These are phyloP conservation scores for Hucho hucho DNA, from an alignment of 2,113 vertebrate genomes.

Conservation along the genomic window DNA sequence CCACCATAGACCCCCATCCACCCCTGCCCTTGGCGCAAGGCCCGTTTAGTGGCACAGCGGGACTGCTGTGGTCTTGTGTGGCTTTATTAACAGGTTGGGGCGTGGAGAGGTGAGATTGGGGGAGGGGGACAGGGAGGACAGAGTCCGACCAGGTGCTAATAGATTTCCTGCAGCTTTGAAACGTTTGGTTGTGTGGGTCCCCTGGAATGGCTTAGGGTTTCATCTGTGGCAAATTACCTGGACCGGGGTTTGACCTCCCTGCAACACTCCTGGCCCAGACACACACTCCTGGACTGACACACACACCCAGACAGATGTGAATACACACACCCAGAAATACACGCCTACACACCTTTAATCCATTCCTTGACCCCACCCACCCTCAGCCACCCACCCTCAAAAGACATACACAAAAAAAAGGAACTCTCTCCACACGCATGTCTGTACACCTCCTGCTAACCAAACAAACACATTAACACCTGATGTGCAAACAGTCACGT, in stretches of 20 bases:
- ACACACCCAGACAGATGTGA: conserved; percentile 4
- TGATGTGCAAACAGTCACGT: conserved; percentile 18
- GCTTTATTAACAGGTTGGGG: conserved; percentile 67
- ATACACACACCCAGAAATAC: neutral
- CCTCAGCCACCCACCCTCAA: conserved; percentile 28
- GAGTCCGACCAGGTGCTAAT: conserved; percentile 74
- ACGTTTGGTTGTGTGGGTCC: conserved; percentile 58
- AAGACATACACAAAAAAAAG: neutral
- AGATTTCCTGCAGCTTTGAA: conserved; percentile 79
- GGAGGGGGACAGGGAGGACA: neutral
- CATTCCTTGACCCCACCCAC: conserved; percentile 11
- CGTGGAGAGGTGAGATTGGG: conserved; percentile 53
- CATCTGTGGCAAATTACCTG: conserved; percentile 75
- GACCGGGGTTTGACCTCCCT: conserved; percentile 69
- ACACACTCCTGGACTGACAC: conserved; percentile 38
- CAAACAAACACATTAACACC: neutral
- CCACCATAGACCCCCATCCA: neutral
- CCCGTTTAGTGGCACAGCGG: conserved; percentile 61
- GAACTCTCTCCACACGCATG: neutral
- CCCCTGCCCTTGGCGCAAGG: conserved; percentile 25
- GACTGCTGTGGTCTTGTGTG: conserved; percentile 65
- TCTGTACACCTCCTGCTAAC: conserved; percentile 13
- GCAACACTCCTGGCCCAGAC: conserved; percentile 49
- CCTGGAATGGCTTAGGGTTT: conserved; percentile 62
- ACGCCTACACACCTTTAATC: neutral